A percentile compares a stretch with the other conserved stretches of the same genome.
Conservation (phyloP, 2,888 invertebrate species). For the Prosapia bicincta region DNA sequence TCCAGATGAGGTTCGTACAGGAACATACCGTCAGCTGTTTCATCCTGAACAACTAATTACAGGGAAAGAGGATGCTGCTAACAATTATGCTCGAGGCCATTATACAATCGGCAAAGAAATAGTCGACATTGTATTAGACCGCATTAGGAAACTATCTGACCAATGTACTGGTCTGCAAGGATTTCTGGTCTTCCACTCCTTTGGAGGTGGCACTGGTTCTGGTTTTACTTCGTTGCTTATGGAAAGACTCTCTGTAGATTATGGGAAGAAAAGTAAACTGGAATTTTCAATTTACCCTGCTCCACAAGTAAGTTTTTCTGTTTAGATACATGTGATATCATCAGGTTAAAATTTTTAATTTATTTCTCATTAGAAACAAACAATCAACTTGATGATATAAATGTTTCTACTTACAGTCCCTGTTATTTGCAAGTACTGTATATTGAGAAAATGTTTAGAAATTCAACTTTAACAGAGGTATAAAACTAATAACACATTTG, state of each 20-base stretch:
- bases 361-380: neutral
- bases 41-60: conserved; percentile 96
- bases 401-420: neutral
- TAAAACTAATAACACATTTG: too few species aligned
- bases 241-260: conserved; percentile 58
- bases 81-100: conserved; percentile 96
- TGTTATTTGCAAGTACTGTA: too few species aligned
- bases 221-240: conserved; percentile 59
- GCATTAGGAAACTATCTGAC: conserved; percentile 79
- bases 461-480: too few species aligned
- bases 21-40: conserved; percentile 92
- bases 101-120: conserved; percentile 96
- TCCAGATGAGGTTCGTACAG: conserved; percentile 82
- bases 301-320: conserved; percentile 47
- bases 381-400: neutral
- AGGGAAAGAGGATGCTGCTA: conserved; percentile 96
- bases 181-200: conserved; percentile 57
- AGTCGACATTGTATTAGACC: conserved; percentile 83
- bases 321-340: neutral
- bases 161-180: conserved; percentile 74
- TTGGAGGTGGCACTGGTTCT: conserved; percentile 55
- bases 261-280: conserved; percentile 58
- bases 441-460: too few species aligned
- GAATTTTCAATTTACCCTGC: conserved; percentile 60
- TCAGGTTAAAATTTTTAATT: neutral